Percentiles rank a stretch among this genome's conserved stretches.
Conservation (phyloP, 53 echinoderm and acorn worm genomes). For the Henricia sp. region DNA sequence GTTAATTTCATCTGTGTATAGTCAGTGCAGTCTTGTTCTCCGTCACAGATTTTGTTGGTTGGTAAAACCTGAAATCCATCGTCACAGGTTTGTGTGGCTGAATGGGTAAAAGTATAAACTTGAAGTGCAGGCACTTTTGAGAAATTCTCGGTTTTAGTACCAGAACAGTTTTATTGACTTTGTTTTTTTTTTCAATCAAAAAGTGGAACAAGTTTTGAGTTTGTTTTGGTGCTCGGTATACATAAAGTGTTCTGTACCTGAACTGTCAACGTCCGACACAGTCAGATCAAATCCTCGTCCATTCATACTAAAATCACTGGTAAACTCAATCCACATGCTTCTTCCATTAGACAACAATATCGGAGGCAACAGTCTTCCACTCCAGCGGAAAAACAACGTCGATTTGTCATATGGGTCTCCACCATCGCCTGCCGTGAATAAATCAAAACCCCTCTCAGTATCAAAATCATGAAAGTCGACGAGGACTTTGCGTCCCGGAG, state of each 20-base stretch:
- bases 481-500: slow-evolving; percentile 10
- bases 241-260: slow-evolving; percentile 19
- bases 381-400: slow-evolving; percentile 22
- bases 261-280: slow-evolving; percentile 11
- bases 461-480: slow-evolving; percentile 22
- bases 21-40: slow-evolving; percentile 8
- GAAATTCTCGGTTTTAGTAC: no score
- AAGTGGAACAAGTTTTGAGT: no score
- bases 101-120: not conserved
- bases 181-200: no score
- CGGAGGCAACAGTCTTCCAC: slow-evolving; percentile 22
- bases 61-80: slow-evolving; percentile 27
- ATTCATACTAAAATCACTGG: not conserved
- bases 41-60: slow-evolving; percentile 24
- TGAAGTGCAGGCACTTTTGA: no score
- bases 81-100: slow-evolving; percentile 4
- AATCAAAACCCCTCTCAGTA: slow-evolving; percentile 46
- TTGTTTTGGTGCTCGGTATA: no score
- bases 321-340: slow-evolving; percentile 52
- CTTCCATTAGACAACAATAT: slow-evolving; percentile 28
- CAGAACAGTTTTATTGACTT: no score
- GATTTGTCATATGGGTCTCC: not conserved
- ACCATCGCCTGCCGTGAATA: slow-evolving; percentile 45
- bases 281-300: slow-evolving; percentile 37
- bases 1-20: slow-evolving; percentile 44